These are phyloP conservation scores for Gasteruption jaculator DNA, from an alignment of 2,888 invertebrate species.

Conservation along the genomic window DNA sequence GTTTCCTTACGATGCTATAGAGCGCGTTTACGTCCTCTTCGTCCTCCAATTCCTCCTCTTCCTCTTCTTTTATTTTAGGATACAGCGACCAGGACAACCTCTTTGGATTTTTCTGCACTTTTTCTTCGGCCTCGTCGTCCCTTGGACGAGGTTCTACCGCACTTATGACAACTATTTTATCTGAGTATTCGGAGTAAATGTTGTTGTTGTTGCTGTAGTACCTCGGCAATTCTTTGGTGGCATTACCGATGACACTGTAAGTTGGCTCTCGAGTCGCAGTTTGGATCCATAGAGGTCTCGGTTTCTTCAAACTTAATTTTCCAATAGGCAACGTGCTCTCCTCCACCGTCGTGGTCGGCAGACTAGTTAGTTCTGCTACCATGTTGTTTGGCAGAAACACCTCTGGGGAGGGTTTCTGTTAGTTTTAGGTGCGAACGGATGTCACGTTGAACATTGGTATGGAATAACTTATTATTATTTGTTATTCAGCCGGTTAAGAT, in stretches of 20 bases:
- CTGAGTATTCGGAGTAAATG: no score
- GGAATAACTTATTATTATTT: no score
- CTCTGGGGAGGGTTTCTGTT: no score
- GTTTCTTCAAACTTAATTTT: constrained; percentile 9
- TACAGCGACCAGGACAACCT: no score
- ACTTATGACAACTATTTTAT: constrained; percentile 26
- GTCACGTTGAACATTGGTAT: no score
- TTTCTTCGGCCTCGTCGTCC: constrained; percentile 1
- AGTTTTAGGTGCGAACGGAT: no score
- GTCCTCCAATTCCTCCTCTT: constrained; percentile 11
- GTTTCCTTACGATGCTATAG: constrained; percentile 37
- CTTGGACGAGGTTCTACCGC: constrained; percentile 18
- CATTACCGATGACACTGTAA: constrained; percentile 34
- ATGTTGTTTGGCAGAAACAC: no score
- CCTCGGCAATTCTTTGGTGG: constrained; percentile 1
- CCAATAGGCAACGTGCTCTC: no score
- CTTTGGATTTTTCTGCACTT: no score
- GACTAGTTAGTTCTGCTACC: constrained; percentile 44
- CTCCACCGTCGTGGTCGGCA: constrained; percentile 25
- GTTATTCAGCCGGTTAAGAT: no score
- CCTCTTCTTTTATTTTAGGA: constrained; percentile 16
- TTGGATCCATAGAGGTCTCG: constrained; percentile 39
- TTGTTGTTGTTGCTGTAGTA: not conserved
- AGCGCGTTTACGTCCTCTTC: constrained; percentile 31
- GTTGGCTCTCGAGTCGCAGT: constrained; percentile 39